Conservation (phyloP, 2,888 invertebrate genomes). For the Incurvaria masculella region DNA sequence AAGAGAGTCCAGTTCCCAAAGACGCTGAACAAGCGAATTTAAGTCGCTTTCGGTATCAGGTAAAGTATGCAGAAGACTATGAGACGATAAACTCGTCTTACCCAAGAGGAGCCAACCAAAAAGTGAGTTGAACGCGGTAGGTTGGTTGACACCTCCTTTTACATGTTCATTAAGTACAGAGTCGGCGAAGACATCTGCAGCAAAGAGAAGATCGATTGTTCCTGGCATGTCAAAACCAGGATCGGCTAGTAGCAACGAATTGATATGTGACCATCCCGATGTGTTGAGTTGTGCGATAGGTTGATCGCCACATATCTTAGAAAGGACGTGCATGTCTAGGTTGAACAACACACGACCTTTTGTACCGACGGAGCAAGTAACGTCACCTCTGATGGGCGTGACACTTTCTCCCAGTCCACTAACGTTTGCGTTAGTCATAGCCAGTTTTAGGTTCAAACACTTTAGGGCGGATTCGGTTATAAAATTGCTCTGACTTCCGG, state of each 20-base stretch:
- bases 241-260: slow-evolving; percentile 11
- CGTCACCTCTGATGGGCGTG: no score
- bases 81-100: no score
- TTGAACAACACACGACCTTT: no score
- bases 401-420: no score
- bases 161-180: no score
- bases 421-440: no score
- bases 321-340: no score
- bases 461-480: no score
- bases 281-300: slow-evolving; percentile 10
- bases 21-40: slow-evolving; percentile 1
- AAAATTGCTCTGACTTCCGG: no score
- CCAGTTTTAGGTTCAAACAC: no score
- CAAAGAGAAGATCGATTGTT: slow-evolving; percentile 10
- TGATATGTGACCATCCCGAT: slow-evolving; percentile 2
- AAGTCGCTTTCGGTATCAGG: slow-evolving; percentile 3
- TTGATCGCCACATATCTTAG: slow-evolving; percentile 7
- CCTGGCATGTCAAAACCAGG: slow-evolving; percentile 10
- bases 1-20: slow-evolving; percentile 8
- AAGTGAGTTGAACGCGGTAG: slow-evolving; percentile 7
- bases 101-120: slow-evolving; percentile 8
- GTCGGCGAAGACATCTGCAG: slow-evolving; percentile 9
- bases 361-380: no score
- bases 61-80: no score
- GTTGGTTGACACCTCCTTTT: slow-evolving; percentile 3